A percentile compares a stretch with the other conserved stretches of the same genome.
Evolutionary conservation across 2,888 invertebrate genomes (phyloP).

Genomic region (Xylota sylvarum): DNA sequence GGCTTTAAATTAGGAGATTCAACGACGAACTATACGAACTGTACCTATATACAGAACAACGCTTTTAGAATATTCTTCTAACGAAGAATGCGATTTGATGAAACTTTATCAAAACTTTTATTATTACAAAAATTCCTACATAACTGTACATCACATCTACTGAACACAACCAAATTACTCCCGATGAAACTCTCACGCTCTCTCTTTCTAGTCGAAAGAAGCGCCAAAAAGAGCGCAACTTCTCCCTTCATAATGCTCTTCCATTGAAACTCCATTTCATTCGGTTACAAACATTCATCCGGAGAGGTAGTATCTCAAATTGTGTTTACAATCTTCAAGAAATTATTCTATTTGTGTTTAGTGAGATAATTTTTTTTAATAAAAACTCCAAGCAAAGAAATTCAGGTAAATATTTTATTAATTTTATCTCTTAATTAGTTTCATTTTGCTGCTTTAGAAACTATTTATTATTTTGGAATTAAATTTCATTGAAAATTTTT

Average conservation of each 20-base stretch:
- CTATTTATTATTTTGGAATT: not conserved
- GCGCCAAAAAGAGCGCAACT: constrained; percentile 72
- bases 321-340: constrained; percentile 63
- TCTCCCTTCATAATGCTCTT: constrained; percentile 70
- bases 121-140: too few relatives aligned
- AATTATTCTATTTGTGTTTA: constrained; percentile 58
- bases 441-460: not conserved
- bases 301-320: constrained; percentile 48
- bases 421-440: not conserved
- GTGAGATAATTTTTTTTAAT: constrained; percentile 28
- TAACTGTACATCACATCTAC: constrained; percentile 22
- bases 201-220: constrained; percentile 41
- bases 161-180: constrained; percentile 33
- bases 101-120: too few relatives aligned
- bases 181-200: constrained; percentile 1
- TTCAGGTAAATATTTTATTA: constrained; percentile 55
- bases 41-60: too few relatives aligned
- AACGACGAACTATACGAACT: too few relatives aligned
- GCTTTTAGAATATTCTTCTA: too few relatives aligned
- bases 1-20: too few relatives aligned
- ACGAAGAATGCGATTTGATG: too few relatives aligned
- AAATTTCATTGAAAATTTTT: not conserved
- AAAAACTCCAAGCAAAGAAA: constrained; percentile 43
- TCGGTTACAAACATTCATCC: constrained; percentile 63
- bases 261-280: constrained; percentile 68